phyloP scores from a whole-genome alignment of 2,797 vertebrate genomes.

The Coendou prehensilis region DNA sequence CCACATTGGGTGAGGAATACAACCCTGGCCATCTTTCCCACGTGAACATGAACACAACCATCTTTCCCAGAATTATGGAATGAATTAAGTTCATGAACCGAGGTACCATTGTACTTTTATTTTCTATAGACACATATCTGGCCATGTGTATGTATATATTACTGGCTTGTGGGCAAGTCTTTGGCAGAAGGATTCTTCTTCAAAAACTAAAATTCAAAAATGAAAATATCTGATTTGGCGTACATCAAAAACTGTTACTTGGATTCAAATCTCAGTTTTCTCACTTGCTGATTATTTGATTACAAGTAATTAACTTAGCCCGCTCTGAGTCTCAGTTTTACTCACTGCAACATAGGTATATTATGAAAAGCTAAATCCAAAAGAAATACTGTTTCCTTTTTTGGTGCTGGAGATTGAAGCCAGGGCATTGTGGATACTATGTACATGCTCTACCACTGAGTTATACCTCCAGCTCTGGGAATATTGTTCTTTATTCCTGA shows the following conservation, averaged over 20 bases:
- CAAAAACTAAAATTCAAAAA: constrained; percentile 39
- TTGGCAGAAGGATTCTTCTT: background rate
- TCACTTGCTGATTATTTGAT: background rate
- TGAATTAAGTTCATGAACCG: background rate
- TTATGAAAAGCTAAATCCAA: constrained; percentile 29
- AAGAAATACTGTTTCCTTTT: background rate
- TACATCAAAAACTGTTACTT: constrained; percentile 41
- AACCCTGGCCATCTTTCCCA: background rate
- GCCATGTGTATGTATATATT: background rate
- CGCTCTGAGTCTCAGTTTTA: background rate
- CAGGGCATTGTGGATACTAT: background rate
- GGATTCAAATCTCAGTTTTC: constrained; percentile 50
- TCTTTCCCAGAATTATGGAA: background rate
- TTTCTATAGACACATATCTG: background rate
- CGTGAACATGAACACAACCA: too few species aligned
- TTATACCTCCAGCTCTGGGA: too few species aligned
- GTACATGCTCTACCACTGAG: background rate
- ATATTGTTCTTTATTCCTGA: constrained; percentile 51
- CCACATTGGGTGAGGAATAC: background rate
- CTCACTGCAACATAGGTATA: background rate
- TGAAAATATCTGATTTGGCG: constrained; percentile 10
- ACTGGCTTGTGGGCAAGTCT: background rate
- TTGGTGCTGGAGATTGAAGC: background rate
- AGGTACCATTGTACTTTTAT: background rate
- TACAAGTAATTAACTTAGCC: background rate